Conservation (phyloP, 1,140 invertebrate species). For the Cotesia chilonis region DNA sequence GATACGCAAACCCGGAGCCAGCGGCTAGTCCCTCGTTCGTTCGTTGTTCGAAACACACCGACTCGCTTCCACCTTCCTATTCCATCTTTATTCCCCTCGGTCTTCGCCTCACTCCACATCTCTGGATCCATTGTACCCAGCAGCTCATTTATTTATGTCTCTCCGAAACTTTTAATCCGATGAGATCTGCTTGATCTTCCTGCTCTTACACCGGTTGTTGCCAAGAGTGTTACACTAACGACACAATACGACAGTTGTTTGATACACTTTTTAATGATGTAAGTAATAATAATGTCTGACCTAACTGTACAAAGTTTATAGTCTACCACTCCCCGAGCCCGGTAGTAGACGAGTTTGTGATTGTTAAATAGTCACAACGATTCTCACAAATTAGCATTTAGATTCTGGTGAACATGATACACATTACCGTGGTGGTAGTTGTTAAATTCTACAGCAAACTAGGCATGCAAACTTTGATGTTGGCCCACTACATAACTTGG, state of each 20-base stretch:
- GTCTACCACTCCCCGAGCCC: too few species aligned
- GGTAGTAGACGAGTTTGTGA: too few species aligned
- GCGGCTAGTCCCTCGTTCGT: slow-evolving; percentile 51
- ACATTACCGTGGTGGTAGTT: not conserved
- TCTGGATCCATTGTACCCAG: slow-evolving; percentile 51
- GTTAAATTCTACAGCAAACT: slow-evolving; percentile 8
- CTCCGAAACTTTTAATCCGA: slow-evolving; percentile 58
- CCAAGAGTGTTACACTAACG: not conserved
- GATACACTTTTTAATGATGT: slow-evolving; percentile 6
- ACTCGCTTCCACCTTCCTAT: slow-evolving; percentile 14
- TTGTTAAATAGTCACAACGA: too few species aligned
- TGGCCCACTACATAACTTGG: slow-evolving; percentile 42
- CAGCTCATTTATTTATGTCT: slow-evolving; percentile 59
- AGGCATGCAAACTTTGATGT: slow-evolving; percentile 21
- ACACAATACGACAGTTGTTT: not conserved
- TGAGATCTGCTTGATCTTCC: slow-evolving; percentile 49
- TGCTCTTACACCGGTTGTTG: slow-evolving; percentile 9
- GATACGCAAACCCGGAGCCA: slow-evolving; percentile 56
- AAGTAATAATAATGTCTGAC: too few species aligned
- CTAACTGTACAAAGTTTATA: too few species aligned
- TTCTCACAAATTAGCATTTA: too few species aligned
- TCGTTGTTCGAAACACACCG: slow-evolving; percentile 41
- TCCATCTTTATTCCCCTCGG: slow-evolving; percentile 32
- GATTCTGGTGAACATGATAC: too few species aligned
- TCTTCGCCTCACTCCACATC: slow-evolving; percentile 4